Evolutionary conservation across 2,888 invertebrate genomes (phyloP).

Genomic region (Drosophila neutralis): DNA sequence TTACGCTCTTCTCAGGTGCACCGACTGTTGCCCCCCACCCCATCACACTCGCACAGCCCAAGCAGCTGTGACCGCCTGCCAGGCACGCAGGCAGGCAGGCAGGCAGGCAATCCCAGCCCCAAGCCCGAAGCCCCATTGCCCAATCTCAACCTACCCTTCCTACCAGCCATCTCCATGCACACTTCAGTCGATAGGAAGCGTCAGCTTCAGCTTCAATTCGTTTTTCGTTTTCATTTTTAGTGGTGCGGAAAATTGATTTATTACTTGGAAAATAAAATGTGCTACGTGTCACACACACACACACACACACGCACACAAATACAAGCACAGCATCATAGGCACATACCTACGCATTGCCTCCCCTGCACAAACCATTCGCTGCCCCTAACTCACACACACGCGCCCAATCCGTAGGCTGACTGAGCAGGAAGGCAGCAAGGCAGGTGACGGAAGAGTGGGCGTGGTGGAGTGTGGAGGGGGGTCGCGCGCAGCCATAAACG

Average conservation of each 20-base stretch:
- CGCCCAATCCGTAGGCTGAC: slow-evolving; percentile 43
- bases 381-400: slow-evolving; percentile 1
- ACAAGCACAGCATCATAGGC: slow-evolving; percentile 40
- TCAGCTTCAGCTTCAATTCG: slow-evolving; percentile 74
- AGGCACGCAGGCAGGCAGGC: background rate
- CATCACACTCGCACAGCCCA: slow-evolving; percentile 8
- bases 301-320: slow-evolving; percentile 34
- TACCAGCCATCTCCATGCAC: slow-evolving; percentile 25
- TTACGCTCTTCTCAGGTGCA: slow-evolving; percentile 81
- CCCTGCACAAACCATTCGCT: background rate
- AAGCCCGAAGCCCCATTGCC: slow-evolving; percentile 1
- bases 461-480: slow-evolving; percentile 3
- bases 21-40: slow-evolving; percentile 65
- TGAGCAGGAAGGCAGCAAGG: slow-evolving; percentile 4
- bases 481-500: slow-evolving; percentile 78
- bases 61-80: slow-evolving; percentile 59
- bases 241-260: slow-evolving; percentile 81
- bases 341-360: slow-evolving; percentile 49
- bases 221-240: slow-evolving; percentile 82
- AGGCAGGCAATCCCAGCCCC: slow-evolving; percentile 9
- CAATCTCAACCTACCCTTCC: slow-evolving; percentile 14
- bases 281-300: slow-evolving; percentile 77
- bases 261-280: slow-evolving; percentile 82
- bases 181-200: slow-evolving; percentile 76
- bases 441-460: slow-evolving; percentile 20